Conservation (phyloP, 2,888 invertebrate genomes). For the Ochropleura plecta region DNA sequence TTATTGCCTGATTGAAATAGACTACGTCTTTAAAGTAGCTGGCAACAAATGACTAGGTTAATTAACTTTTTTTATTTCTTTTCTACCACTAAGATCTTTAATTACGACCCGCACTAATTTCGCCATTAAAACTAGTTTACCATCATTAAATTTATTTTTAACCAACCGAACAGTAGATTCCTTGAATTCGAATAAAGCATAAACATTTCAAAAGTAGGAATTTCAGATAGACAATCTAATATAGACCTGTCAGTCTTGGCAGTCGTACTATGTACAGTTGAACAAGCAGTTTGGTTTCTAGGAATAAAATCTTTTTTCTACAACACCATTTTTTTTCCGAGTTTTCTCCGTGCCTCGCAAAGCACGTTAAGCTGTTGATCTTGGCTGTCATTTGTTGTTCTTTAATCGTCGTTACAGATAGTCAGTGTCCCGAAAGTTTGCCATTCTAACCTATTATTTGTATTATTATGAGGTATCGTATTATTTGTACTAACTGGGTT, state of each 20-base stretch:
- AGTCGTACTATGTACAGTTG: constrained; percentile 7
- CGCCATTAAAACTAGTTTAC: constrained; percentile 26
- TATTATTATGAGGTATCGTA: too few species aligned
- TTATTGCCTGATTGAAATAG: background rate
- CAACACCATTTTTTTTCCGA: background rate
- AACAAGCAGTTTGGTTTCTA: background rate
- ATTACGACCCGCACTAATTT: constrained; percentile 12
- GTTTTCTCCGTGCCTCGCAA: too few species aligned
- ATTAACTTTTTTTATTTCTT: constrained; percentile 23
- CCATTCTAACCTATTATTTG: too few species aligned
- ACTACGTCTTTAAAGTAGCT: background rate
- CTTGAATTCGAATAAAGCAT: constrained; percentile 8
- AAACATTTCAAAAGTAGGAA: constrained; percentile 43
- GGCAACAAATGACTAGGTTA: background rate
- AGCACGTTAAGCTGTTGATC: too few species aligned
- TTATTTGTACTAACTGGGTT: too few species aligned
- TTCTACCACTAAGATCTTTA: constrained; percentile 13
- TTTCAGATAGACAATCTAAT: constrained; percentile 22
- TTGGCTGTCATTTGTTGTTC: too few species aligned
- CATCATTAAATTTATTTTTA: constrained; percentile 27
- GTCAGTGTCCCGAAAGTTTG: too few species aligned
- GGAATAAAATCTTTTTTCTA: background rate
- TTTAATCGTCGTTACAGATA: too few species aligned
- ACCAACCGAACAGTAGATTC: constrained; percentile 6
- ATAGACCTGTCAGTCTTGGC: constrained; percentile 15